Base-by-base conservation (phyloP, 2,888 invertebrate genomes). In the Bursaphelenchus okinawaensis region DNA sequence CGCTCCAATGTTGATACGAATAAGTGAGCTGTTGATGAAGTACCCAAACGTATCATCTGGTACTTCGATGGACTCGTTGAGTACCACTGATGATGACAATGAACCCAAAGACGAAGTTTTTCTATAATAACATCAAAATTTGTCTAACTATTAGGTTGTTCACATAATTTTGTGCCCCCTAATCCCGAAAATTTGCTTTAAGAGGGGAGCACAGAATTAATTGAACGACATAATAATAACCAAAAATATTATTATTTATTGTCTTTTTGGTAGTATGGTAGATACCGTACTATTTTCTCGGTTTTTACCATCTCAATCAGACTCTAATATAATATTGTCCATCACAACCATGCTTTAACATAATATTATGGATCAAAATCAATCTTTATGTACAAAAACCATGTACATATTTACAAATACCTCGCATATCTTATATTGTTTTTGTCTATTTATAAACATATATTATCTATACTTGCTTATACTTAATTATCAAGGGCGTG, bases 1-100 rank as follows among this genome's bases (percentile, higher is more conserved):
- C 62, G 54, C 64, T 7, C 51, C 64, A 27, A 66, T 64, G 24
- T 23, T 65, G 27, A 67, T 65, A 1, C 66, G 66, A 7, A 65
- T 65, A 24, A 55, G 55, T 19, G 66, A 66, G 27, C 8, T 65
- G 28, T 23, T 65, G 19, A n/a, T 65, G 7, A 51, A 23, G 26
- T 63, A 63, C 31, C 65, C 64, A n/a, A 22, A 29, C 16, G 16
- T 57, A 29, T 57, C 57, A 12, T 57, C 29, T 12, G 22, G 24
- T 1, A 59, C 60, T 20, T 59, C 60, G 2, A 59, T 59, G 24
- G 60, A 59, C 16, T 22, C 51, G 55, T n/a, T 40, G 12, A 27
- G 23, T 12, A 20, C 60, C 22, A 50, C 2, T 27, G 60, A 59
- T 20, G 19, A 24, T 19, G 57, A 51, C 9, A 9, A 20, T 12